Percentiles rank a stretch among this genome's conserved stretches.
These are phyloP conservation scores for Callipepla squamata DNA, from an alignment of 2,113 vertebrate genomes.

Conservation along the genomic window DNA sequence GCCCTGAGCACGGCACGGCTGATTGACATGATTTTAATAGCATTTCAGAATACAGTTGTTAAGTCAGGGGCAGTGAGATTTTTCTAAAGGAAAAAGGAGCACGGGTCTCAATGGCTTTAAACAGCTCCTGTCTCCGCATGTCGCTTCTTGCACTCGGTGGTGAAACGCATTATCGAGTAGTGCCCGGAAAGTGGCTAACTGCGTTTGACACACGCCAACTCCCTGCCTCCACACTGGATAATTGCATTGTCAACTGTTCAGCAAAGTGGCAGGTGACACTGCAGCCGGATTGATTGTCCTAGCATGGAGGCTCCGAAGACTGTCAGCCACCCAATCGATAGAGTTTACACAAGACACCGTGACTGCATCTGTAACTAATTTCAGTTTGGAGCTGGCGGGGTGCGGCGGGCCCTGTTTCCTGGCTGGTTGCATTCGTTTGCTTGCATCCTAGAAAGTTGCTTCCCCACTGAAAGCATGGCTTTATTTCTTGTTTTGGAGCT, in stretches of 20 bases:
- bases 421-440: constrained; percentile 12
- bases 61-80: constrained; percentile 63
- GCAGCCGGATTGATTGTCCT: constrained; percentile 82
- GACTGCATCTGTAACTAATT: constrained; percentile 89
- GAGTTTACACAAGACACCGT: constrained; percentile 85
- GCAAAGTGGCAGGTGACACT: constrained; percentile 88
- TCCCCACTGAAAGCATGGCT: background rate
- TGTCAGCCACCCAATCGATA: constrained; percentile 86
- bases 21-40: constrained; percentile 76
- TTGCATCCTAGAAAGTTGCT: constrained; percentile 37
- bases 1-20: constrained; percentile 35
- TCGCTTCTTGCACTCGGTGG: constrained; percentile 68
- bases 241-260: constrained; percentile 90
- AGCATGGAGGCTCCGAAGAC: constrained; percentile 80
- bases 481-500: constrained; percentile 70
- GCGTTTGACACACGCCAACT: constrained; percentile 88
- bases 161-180: constrained; percentile 80
- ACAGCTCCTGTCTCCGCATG: constrained; percentile 74
- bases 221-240: constrained; percentile 88
- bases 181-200: constrained; percentile 84
- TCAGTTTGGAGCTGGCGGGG: constrained; percentile 80
- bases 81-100: constrained; percentile 58
- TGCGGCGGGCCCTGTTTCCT: constrained; percentile 44
- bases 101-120: constrained; percentile 77
- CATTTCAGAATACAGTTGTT: constrained; percentile 81